These are phyloP conservation scores for Chiridota heheva DNA, from an alignment of 35 echinoderm and acorn worm species.

Conservation along the genomic window DNA sequence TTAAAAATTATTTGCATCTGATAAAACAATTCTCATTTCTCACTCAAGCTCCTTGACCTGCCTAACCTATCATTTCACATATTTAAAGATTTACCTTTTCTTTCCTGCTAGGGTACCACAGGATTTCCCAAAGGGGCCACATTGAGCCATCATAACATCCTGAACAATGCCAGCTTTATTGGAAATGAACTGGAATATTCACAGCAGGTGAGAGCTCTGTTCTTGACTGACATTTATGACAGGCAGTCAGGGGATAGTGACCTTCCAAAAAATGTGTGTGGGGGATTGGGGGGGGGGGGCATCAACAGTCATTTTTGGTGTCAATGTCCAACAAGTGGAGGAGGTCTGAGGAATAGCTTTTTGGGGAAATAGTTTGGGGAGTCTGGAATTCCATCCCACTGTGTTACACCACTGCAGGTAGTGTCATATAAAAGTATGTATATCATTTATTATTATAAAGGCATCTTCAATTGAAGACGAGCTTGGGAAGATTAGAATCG, in stretches of 20 bases:
- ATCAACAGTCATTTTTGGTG: not conserved
- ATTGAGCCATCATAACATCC: constrained; percentile 22
- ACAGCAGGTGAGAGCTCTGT: not conserved
- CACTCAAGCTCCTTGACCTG: not conserved
- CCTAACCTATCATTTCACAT: not conserved
- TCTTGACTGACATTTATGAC: not conserved
- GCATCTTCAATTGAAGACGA: too few species aligned
- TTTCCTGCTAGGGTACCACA: constrained; percentile 2
- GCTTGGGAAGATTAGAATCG: too few species aligned
- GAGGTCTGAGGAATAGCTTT: not conserved
- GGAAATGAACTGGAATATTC: not conserved
- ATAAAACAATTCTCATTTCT: not conserved
- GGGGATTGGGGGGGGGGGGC: not conserved
- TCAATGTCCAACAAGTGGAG: not conserved
- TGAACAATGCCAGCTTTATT: constrained; percentile 31
- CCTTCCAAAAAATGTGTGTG: not conserved
- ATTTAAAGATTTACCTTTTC: not conserved
- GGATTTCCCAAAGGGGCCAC: constrained; percentile 35
- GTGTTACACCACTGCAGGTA: too few species aligned
- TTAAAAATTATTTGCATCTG: not conserved
- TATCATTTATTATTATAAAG: too few species aligned
- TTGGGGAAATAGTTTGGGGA: too few species aligned
- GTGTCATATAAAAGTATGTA: too few species aligned
- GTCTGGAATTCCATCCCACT: too few species aligned
- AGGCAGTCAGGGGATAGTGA: not conserved